Evolutionary conservation across 2,888 invertebrate genomes (phyloP), one percentile per base, ranked within the genome.

Genomic region (Anthophora plumipes): DNA sequence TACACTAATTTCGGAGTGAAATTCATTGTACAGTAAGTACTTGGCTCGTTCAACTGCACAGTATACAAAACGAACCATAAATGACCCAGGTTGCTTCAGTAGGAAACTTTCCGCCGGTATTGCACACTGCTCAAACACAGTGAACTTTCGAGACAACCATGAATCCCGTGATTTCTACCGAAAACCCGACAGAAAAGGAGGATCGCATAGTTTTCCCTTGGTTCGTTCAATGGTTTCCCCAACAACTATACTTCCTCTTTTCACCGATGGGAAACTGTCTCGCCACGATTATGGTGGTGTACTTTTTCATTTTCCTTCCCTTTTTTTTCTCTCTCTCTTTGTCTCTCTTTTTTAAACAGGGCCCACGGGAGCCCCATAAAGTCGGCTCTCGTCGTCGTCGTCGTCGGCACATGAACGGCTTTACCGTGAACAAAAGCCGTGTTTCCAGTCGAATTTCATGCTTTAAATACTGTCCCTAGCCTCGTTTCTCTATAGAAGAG

Each of bases 291-390:
- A 52, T 39, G 22, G 37, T 37, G 61, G 14, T 41, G 55, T 76
- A n/a, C n/a, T n/a, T n/a, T n/a, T n/a, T n/a, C n/a, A n/a, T n/a
- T n/a, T n/a, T n/a, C n/a, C n/a, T n/a, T n/a, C n/a, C n/a, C n/a
- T n/a, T n/a, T n/a, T n/a, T n/a, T n/a, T n/a, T n/a, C n/a, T n/a
- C n/a, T n/a, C 55, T 76, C 4, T 4, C 31, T 31, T 31, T 31
- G 2, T 31, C 4, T 4, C 4, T 31, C 55, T 76, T 76, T 76
- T 70, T 55, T 25, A 76, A 72, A 72, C 76, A 46, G 25, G 46
- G 43, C 54, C 37, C 46, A 9, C n/a, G 52, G 31, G 50, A 57
- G 7, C 39, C 31, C 52, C 17, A n/a, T 5, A 41, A 63, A 72
- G n/a, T 48, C 71, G 25, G 25, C 57, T 64, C 37, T 43, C 64